phyloP scores from a whole-genome alignment of 2,113 vertebrate species.

The Heterochromis multidens region DNA sequence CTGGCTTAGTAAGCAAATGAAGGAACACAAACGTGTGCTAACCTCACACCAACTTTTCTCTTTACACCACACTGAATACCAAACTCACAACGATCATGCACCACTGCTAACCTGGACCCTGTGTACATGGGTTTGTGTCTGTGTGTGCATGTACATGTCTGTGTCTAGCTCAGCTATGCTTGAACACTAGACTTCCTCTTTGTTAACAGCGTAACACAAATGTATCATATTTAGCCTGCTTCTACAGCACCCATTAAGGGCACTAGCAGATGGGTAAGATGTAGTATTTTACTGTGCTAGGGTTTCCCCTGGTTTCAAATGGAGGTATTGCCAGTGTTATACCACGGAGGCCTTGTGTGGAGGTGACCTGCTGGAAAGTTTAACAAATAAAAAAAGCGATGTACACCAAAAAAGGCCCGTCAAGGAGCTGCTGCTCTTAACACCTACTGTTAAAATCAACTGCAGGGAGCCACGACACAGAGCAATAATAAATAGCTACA shows the following conservation, averaged over 20 bases:
- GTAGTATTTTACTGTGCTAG: constrained; percentile 7
- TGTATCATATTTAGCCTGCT: constrained; percentile 27
- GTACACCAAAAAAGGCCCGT: constrained; percentile 18
- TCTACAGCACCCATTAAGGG: neutral
- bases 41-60: constrained; percentile 29
- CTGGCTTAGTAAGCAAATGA: constrained; percentile 43
- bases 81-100: constrained; percentile 10
- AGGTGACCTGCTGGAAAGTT: constrained; percentile 34
- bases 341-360: neutral
- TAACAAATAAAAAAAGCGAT: constrained; percentile 7
- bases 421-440: constrained; percentile 51
- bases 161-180: neutral
- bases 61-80: constrained; percentile 20
- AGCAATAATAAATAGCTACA: constrained; percentile 7
- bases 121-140: neutral
- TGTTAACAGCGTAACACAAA: constrained; percentile 12
- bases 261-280: neutral
- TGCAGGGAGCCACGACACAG: constrained; percentile 17
- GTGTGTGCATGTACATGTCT: neutral
- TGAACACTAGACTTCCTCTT: neutral
- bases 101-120: neutral
- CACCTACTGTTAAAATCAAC: constrained; percentile 41
- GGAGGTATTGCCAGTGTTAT: constrained; percentile 4
- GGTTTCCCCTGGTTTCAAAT: constrained; percentile 37
- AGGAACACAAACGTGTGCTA: constrained; percentile 47